A percentile compares a stretch with the other conserved stretches of the same genome.
Conservation (phyloP, 2,113 vertebrate genomes). For the Crotalus helleri region DNA sequence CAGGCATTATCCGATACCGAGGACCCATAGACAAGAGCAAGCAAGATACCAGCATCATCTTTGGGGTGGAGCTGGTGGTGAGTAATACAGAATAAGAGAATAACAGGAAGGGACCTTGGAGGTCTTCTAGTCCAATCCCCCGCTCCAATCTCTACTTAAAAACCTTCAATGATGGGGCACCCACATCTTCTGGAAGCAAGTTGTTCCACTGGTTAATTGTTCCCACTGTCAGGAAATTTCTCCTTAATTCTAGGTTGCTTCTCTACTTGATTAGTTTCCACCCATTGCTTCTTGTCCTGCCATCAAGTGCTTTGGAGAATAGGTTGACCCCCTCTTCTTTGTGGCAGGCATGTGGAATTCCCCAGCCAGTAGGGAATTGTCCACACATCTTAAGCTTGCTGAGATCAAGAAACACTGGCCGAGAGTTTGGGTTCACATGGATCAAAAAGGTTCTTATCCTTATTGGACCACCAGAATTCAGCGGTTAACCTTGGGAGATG, state of each 20-base stretch:
- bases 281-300: no score
- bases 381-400: neutral
- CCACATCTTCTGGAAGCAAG: no score
- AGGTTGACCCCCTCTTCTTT: neutral
- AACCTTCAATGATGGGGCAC: no score
- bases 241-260: no score
- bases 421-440: neutral
- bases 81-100: slow-evolving; percentile 5
- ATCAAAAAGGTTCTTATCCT: neutral
- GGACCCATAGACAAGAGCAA: slow-evolving; percentile 61
- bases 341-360: neutral
- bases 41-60: slow-evolving; percentile 65
- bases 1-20: slow-evolving; percentile 70
- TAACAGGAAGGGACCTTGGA: neutral
- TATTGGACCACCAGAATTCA: neutral
- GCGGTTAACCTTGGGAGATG: neutral
- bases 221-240: no score
- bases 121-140: neutral
- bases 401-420: neutral
- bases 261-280: no score
- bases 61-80: slow-evolving; percentile 72
- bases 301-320: no score
- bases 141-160: no score
- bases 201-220: no score
- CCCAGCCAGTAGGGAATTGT: neutral